Conservation (phyloP, 2,888 invertebrate genomes). For the Oligia fasciuncula region DNA sequence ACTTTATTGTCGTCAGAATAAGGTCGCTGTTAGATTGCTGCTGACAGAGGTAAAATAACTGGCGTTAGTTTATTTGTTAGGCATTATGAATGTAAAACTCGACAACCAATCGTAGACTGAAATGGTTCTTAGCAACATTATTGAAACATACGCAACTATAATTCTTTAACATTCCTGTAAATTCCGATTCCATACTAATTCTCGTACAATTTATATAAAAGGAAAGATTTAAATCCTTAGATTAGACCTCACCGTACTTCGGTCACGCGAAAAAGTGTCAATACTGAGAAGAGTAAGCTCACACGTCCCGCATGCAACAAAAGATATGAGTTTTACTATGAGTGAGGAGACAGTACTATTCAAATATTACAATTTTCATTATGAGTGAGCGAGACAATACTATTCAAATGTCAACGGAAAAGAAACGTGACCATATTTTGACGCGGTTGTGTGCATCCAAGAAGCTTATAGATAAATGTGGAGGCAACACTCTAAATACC, state of each 20-base stretch:
- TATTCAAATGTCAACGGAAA: neutral
- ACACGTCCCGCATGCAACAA: neutral
- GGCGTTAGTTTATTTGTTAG: neutral
- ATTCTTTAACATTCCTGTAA: neutral
- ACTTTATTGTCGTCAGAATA: too few relatives aligned
- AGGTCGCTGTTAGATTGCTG: too few relatives aligned
- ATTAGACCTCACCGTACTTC: neutral
- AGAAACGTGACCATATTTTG: neutral
- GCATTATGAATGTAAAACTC: neutral
- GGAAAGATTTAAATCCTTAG: neutral
- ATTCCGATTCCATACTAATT: neutral
- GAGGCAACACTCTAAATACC: too few relatives aligned
- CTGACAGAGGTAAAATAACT: too few relatives aligned
- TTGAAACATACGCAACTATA: neutral
- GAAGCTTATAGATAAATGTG: too few relatives aligned
- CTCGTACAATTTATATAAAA: neutral
- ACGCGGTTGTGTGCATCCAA: neutral
- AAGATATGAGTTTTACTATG: neutral
- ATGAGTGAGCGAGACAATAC: too few relatives aligned
- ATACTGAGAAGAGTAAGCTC: too few relatives aligned
- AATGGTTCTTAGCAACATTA: slow-evolving; percentile 31
- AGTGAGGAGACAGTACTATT: neutral
- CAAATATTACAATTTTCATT: too few relatives aligned
- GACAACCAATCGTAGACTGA: slow-evolving; percentile 19
- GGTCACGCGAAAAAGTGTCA: neutral